Base-by-base conservation (phyloP, 2,888 invertebrate genomes). In the Girardia tigrina region DNA sequence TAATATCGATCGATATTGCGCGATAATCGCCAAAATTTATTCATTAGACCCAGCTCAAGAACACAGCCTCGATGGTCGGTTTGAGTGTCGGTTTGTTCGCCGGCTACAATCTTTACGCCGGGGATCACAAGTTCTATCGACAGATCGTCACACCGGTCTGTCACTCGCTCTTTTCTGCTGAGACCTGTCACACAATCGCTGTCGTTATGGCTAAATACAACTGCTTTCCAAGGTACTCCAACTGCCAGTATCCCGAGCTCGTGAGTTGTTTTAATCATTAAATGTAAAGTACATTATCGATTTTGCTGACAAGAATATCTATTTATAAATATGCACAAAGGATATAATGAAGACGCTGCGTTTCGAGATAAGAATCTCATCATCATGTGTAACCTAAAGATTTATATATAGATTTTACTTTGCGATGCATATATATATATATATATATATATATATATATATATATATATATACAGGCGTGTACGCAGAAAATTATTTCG, bases 181-280 rank as follows among this genome's bases (percentile, higher is more conserved):
- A 95, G 86, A 87, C 86, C 72, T 89, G 92, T 0, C 95, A 95
- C 81, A 88, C 88, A 78, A 79, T 91, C 27, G 92, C 91, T 4
- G 87, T 95, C 0, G 83, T 87, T 78, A 87, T 89, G 6, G 88
- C 90, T 26, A 28, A 42, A 73, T 26, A 29, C 23, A 28, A 73
- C 26, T 73, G 12, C 56, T 29, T 73, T 36, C 73, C 73, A 4
- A 28, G 26, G 26, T 29, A 20, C 12, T 29, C 26, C 4, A 73
- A 73, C 26, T 28, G n/a, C 16, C 4, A 6, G 2, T 73, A 69
- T 69, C 73, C 73, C 2, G 26, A 28, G 6, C 29, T 73, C 20
- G 73, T 73, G 36, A 29, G 73, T 36, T 72, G 16, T 12, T 12
- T 16, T 12, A 36, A 36, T 12, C 16, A 12, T 36, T 8, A 36